Percentiles rank a stretch among this genome's conserved stretches.
These are phyloP conservation scores for Bovichtus variegatus DNA, from an alignment of 2,797 vertebrate genomes.

Conservation along the genomic window DNA sequence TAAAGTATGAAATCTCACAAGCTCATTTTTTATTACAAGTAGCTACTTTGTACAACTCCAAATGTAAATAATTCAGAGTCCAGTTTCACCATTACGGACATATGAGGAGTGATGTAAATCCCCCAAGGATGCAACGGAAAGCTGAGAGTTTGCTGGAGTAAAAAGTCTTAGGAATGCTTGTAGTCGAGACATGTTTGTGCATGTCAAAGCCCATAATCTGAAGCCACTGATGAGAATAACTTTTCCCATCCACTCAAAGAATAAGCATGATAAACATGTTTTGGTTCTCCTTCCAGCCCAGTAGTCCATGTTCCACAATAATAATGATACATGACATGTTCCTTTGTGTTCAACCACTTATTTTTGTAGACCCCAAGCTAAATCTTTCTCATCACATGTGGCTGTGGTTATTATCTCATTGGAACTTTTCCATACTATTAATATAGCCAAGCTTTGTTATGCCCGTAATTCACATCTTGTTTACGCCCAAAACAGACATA, in stretches of 20 bases:
- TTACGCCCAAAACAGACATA: neutral
- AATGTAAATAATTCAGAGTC: neutral
- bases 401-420: too few species aligned
- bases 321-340: neutral
- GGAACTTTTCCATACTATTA: neutral
- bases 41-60: neutral
- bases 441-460: neutral
- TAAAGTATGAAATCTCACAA: neutral
- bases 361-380: neutral
- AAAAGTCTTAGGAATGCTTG: conserved; percentile 63
- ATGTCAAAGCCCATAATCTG: conserved; percentile 42
- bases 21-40: neutral
- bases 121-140: neutral
- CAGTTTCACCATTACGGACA: neutral
- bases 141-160: conserved; percentile 20
- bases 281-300: neutral
- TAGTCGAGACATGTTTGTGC: conserved; percentile 53
- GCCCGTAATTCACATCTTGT: neutral
- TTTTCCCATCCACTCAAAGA: conserved; percentile 11
- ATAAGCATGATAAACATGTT: neutral
- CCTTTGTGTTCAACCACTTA: neutral
- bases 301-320: neutral
- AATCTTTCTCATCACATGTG: neutral
- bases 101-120: neutral
- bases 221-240: conserved; percentile 32